A percentile compares a stretch with the other conserved stretches of the same genome.
These are phyloP conservation scores for Lithophane ornitopus DNA, from an alignment of 2,888 invertebrate genomes.

Conservation along the genomic window DNA sequence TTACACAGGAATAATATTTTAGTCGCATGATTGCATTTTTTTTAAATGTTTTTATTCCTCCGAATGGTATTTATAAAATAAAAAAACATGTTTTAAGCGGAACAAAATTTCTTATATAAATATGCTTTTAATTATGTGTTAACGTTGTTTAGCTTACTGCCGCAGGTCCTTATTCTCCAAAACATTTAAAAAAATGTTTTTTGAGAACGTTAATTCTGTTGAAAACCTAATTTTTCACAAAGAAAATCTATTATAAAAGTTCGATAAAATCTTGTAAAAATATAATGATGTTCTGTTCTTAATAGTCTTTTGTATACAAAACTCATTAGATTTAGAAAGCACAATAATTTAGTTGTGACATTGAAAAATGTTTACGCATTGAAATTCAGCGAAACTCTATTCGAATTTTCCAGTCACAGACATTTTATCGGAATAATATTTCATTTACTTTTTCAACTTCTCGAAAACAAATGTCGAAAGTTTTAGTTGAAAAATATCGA, in stretches of 20 bases:
- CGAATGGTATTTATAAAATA: neutral
- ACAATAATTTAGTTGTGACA: constrained; percentile 35
- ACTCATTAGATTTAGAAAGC: constrained; percentile 29
- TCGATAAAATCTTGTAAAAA: constrained; percentile 22
- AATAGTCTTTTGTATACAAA: constrained; percentile 13
- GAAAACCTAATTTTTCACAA: neutral
- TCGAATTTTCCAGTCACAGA: constrained; percentile 29
- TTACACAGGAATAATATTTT: neutral
- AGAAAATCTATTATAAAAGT: constrained; percentile 13
- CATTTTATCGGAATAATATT: constrained; percentile 47
- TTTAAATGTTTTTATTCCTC: too few species aligned
- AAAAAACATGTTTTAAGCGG: neutral
- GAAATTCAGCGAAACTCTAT: constrained; percentile 32
- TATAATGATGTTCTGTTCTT: constrained; percentile 7
- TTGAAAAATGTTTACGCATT: constrained; percentile 35
- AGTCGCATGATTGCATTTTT: too few species aligned
- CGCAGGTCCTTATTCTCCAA: neutral
- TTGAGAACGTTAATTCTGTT: neutral
- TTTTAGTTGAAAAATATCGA: constrained; percentile 56
- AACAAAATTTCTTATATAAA: neutral
- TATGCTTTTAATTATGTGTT: neutral
- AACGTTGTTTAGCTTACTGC: neutral
- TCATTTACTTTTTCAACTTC: constrained; percentile 38
- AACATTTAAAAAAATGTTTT: neutral
- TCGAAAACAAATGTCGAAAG: constrained; percentile 54